Conservation (phyloP, 1,140 invertebrate species). For the Himalopsyche phryganea region DNA sequence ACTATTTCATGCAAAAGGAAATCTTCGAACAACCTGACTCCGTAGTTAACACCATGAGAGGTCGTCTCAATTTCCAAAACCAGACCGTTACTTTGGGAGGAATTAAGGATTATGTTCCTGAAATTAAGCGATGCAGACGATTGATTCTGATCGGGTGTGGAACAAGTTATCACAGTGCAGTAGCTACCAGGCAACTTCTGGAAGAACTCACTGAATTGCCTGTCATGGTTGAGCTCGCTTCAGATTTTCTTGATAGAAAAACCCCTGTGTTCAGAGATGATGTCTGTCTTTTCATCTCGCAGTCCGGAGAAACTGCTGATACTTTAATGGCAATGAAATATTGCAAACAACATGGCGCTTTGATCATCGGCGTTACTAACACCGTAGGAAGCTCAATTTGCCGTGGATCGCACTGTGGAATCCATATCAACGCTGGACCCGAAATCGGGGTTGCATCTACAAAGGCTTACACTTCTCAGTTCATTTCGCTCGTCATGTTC, state of each 20-base stretch:
- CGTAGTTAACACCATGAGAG: neutral
- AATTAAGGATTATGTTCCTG: conserved; percentile 58
- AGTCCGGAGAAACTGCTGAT: conserved; percentile 68
- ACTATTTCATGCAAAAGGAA: conserved; percentile 1
- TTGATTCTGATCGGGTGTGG: conserved; percentile 71
- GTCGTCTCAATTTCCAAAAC: conserved; percentile 40
- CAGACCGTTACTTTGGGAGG: conserved; percentile 69
- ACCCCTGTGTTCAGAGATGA: conserved; percentile 77
- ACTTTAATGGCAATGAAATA: conserved; percentile 63
- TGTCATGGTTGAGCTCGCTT: conserved; percentile 70
- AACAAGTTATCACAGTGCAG: conserved; percentile 68
- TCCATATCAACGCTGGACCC: conserved; percentile 77
- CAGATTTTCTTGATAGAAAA: conserved; percentile 68
- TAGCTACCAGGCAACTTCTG: conserved; percentile 66
- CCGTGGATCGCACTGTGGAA: conserved; percentile 98
- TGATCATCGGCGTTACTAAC: conserved; percentile 98
- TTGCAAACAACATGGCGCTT: conserved; percentile 83
- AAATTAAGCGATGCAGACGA: conserved; percentile 66
- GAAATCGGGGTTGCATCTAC: conserved; percentile 75
- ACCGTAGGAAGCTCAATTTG: conserved; percentile 99
- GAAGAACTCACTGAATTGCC: conserved; percentile 73
- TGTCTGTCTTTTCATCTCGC: conserved; percentile 72
- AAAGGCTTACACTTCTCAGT: conserved; percentile 74
- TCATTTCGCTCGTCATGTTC: conserved; percentile 70
- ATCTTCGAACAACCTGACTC: conserved; percentile 3